Base-by-base conservation (phyloP, 2,113 vertebrate species). In the Syngnathoides biaculeatus region DNA sequence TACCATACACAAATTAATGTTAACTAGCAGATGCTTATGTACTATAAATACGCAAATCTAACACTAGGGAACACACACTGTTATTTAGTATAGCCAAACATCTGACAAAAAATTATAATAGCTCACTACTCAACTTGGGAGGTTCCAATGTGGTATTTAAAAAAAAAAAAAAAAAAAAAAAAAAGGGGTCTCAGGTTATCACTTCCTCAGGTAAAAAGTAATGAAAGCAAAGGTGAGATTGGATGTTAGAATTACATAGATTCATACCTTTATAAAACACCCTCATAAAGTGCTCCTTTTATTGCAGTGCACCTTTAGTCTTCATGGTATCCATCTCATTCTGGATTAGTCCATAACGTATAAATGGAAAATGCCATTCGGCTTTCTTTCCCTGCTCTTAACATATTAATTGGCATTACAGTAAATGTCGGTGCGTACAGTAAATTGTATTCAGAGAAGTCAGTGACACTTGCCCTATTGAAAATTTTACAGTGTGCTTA, bases 371-470 rank as follows among this genome's bases (percentile, higher is more conserved):
- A 89, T 85, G 86, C 71, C 88, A 90, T 87, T 88, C 85, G 76
- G 77, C 78, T 83, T 88, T 83, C 82, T 88, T 85, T 88, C 89
- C 82, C 84, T 82, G 77, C 83, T 83, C 81, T 91, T 89, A 88
- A 90, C 89, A 89, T 91, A 88, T 92, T 91, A 92, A 92, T 91
- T 90, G 90, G 81, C 89, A 64, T 87, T 84, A 84, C 83, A 64
- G 74, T 50, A 73, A 83, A 89, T 88, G 89, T 88, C 59, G 81
- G 82, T 73, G 80, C 82, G 72, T 80, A 85, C 85, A 90, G 85
- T 91, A 91, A 91, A 92, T 92, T 91, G 88, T 86, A 89, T 90
- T 87, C 63, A 27, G 81, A 62, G 85, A 79, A 89, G 86, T 87
- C 83, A 73, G 79, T 86, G 89, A 90, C 89, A 92, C 81, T 89